A percentile compares a stretch with the other conserved stretches of the same genome.
These are phyloP conservation scores for Hypomesus transpacificus DNA, from an alignment of 2,113 vertebrate genomes.

Conservation along the genomic window DNA sequence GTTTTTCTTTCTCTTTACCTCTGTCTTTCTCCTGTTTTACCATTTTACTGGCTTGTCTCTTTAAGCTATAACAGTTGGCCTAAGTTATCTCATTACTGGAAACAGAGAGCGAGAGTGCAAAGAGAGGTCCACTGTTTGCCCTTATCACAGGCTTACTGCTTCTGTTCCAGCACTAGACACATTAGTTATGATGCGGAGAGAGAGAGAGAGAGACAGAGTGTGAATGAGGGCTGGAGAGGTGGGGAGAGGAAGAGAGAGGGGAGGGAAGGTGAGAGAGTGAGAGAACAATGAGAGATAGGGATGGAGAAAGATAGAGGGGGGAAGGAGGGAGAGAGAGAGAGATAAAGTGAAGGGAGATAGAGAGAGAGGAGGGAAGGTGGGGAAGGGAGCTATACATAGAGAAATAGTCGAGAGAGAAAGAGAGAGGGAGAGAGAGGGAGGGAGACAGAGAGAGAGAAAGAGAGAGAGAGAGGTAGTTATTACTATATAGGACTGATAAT, in stretches of 20 bases:
- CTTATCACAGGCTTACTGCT: background rate
- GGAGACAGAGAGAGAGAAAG: no score
- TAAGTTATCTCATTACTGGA: constrained; percentile 4
- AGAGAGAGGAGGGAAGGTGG: background rate
- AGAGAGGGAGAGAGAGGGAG: no score
- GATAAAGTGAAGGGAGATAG: no score
- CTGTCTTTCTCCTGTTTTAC: background rate
- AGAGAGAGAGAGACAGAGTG: background rate
- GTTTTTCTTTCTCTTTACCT: background rate
- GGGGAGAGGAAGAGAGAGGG: no score
- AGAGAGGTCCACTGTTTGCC: background rate
- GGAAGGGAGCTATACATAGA: background rate
- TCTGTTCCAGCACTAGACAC: background rate
- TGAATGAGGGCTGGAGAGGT: background rate
- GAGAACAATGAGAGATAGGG: background rate
- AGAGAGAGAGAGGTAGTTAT: background rate
- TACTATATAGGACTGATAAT: background rate
- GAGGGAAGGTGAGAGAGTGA: no score
- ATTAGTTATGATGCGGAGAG: background rate
- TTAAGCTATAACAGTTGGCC: background rate
- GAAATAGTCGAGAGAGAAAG: no score
- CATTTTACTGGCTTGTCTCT: background rate
- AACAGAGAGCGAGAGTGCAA: background rate
- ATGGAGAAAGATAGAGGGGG: background rate
- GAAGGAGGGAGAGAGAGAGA: background rate